These are phyloP conservation scores for Mimumesa dahlbomi DNA, from an alignment of 2,888 invertebrate species.

Conservation along the genomic window DNA sequence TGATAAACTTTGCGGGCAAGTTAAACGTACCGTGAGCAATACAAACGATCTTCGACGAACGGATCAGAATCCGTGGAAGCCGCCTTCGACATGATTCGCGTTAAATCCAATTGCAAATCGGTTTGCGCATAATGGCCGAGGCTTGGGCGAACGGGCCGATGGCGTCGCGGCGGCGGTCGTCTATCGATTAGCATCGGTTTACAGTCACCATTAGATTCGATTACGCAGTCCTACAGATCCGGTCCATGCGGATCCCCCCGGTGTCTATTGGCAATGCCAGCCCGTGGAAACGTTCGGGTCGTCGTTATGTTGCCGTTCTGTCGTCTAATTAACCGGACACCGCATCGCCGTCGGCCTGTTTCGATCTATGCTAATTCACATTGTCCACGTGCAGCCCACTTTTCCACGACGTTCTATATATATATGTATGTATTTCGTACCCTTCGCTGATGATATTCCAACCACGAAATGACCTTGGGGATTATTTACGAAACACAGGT, in stretches of 20 bases:
- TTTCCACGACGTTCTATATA: slow-evolving; percentile 36
- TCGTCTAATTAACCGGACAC: slow-evolving; percentile 8
- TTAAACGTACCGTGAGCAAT: slow-evolving; percentile 1
- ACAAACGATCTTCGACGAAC: neutral
- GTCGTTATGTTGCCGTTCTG: neutral
- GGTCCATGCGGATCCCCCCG: no score
- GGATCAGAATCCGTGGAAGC: no score
- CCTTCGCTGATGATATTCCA: neutral
- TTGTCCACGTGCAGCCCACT: slow-evolving; percentile 28
- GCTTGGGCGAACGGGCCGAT: slow-evolving; percentile 38
- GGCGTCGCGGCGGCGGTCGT: slow-evolving; percentile 43
- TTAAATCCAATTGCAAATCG: slow-evolving; percentile 61
- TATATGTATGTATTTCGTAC: slow-evolving; percentile 21
- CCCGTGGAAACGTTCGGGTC: neutral
- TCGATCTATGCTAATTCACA: slow-evolving; percentile 37
- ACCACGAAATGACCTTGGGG: slow-evolving; percentile 10
- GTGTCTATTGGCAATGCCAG: neutral
- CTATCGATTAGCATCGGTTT: slow-evolving; percentile 66
- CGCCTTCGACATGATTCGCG: neutral
- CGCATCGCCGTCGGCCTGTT: neutral
- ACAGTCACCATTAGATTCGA: slow-evolving; percentile 62
- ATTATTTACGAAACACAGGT: no score
- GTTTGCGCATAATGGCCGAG: slow-evolving; percentile 55
- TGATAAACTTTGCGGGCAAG: slow-evolving; percentile 9
- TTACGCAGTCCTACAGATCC: slow-evolving; percentile 41